phyloP scores from a whole-genome alignment of 1,140 invertebrate species.

The Drosophila tani region DNA sequence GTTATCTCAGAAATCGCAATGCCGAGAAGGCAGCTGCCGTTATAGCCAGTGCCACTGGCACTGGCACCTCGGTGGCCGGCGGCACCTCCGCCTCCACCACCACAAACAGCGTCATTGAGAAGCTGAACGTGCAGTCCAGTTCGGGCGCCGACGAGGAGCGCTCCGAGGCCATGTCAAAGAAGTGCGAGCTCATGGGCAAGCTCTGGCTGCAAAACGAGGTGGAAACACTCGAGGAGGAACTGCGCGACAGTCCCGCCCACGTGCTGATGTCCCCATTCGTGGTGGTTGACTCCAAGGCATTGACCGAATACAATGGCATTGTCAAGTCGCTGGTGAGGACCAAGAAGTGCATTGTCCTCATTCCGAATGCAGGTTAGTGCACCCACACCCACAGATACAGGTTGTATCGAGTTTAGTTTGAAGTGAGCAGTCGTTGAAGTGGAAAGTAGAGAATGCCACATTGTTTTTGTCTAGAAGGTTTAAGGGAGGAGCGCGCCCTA shows the following conservation, averaged over 20 bases:
- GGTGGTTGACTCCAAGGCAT: conserved; percentile 90
- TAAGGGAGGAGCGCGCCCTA: too few relatives aligned
- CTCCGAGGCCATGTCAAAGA: conserved; percentile 86
- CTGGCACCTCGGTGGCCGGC: conserved; percentile 66
- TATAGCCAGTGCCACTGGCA: conserved; percentile 65
- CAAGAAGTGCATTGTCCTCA: conserved; percentile 92
- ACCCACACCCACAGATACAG: neutral
- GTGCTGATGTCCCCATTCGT: conserved; percentile 90
- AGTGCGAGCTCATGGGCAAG: conserved; percentile 88
- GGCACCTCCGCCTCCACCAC: conserved; percentile 78
- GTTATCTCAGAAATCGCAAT: conserved; percentile 81
- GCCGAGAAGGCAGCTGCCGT: conserved; percentile 72
- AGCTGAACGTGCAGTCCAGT: conserved; percentile 76
- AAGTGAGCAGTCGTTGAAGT: neutral
- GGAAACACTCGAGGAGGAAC: conserved; percentile 87
- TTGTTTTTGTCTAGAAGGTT: neutral
- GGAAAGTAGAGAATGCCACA: neutral
- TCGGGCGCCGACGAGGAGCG: conserved; percentile 82
- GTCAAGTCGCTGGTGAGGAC: conserved; percentile 92
- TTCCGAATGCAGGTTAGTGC: conserved; percentile 91
- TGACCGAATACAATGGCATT: conserved; percentile 89
- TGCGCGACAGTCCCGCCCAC: conserved; percentile 73
- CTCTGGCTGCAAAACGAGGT: conserved; percentile 91
- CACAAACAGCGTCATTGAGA: conserved; percentile 81
- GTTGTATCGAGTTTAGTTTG: conserved; percentile 12